phyloP scores from a whole-genome alignment of 1,140 invertebrate genomes.

The Drosophila funebris region DNA sequence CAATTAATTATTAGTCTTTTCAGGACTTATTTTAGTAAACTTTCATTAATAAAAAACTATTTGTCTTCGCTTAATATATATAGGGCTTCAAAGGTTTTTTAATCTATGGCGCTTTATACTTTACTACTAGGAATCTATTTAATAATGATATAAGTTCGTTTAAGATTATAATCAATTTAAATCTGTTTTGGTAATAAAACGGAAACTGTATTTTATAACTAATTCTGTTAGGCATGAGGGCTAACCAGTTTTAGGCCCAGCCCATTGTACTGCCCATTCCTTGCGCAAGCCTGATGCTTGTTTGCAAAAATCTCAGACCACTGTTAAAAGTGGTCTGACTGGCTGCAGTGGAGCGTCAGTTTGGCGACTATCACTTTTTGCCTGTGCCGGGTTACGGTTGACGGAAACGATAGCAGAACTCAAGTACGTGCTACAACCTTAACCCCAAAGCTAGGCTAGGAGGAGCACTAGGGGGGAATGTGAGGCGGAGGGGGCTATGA shows the following conservation, averaged over 20 bases:
- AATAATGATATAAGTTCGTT: too few relatives aligned
- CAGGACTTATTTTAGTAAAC: too few relatives aligned
- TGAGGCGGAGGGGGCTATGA: not conserved
- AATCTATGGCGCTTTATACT: too few relatives aligned
- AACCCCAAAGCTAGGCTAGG: conserved; percentile 62
- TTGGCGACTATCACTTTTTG: conserved; percentile 30
- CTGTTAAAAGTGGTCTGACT: conserved; percentile 69
- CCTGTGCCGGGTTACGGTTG: conserved; percentile 44
- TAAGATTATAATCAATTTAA: too few relatives aligned
- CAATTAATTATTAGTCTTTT: too few relatives aligned
- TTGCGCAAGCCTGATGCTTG: too few relatives aligned
- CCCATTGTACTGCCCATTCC: conserved; percentile 23
- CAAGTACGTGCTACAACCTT: conserved; percentile 79
- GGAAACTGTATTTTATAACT: not conserved
- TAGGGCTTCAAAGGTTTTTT: too few relatives aligned
- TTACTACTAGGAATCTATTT: too few relatives aligned
- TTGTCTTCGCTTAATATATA: too few relatives aligned
- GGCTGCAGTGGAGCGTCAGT: conserved; percentile 38
- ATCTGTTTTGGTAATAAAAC: too few relatives aligned
- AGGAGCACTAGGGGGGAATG: not conserved
- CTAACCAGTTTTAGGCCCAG: conserved; percentile 53
- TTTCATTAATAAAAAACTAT: too few relatives aligned
- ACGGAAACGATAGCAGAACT: conserved; percentile 70
- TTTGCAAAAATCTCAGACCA: conserved; percentile 42
- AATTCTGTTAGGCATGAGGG: conserved; percentile 31